A percentile compares a stretch with the other conserved stretches of the same genome.
Conservation (phyloP, 64 coral and sea anemone species). For the Hydrozoanthus tunicans region DNA sequence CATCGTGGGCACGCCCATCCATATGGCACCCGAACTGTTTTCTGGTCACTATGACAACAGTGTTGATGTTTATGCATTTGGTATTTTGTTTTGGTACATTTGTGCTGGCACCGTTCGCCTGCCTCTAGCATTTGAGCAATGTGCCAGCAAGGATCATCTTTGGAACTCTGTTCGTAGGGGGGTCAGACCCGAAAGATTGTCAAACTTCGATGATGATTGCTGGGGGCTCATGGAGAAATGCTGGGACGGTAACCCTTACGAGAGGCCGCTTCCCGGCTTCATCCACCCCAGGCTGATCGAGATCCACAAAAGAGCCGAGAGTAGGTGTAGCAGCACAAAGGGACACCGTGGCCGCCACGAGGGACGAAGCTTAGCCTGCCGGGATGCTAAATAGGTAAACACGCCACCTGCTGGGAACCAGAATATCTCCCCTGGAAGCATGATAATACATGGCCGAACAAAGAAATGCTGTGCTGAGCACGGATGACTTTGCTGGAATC, state of each 20-base stretch:
- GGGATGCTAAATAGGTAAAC: conserved; percentile 35
- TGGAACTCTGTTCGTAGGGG: conserved; percentile 93
- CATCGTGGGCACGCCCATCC: conserved; percentile 95
- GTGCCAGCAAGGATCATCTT: conserved; percentile 96
- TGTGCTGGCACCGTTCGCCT: conserved; percentile 91
- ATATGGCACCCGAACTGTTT: conserved; percentile 99
- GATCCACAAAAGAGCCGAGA: conserved; percentile 70
- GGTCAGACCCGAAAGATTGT: conserved; percentile 82
- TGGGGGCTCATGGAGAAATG: conserved; percentile 93
- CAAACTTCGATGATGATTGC: conserved; percentile 93
- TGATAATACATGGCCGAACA: too few relatives aligned
- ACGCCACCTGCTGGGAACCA: too few relatives aligned
- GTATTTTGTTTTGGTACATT: conserved; percentile 97
- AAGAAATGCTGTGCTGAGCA: too few relatives aligned
- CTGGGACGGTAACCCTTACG: conserved; percentile 83
- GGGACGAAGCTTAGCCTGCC: conserved; percentile 11
- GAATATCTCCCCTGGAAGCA: too few relatives aligned
- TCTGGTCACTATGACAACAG: conserved; percentile 99
- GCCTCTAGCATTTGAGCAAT: conserved; percentile 92
- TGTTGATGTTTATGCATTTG: conserved; percentile 98
- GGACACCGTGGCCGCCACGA: conserved; percentile 54
- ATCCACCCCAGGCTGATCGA: conserved; percentile 76
- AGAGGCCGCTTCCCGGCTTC: conserved; percentile 78
- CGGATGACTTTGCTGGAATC: too few relatives aligned
- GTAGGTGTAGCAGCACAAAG: conserved; percentile 30